These are phyloP conservation scores for Xiphophorus hellerii DNA, from an alignment of 2,113 vertebrate genomes.

Conservation along the genomic window DNA sequence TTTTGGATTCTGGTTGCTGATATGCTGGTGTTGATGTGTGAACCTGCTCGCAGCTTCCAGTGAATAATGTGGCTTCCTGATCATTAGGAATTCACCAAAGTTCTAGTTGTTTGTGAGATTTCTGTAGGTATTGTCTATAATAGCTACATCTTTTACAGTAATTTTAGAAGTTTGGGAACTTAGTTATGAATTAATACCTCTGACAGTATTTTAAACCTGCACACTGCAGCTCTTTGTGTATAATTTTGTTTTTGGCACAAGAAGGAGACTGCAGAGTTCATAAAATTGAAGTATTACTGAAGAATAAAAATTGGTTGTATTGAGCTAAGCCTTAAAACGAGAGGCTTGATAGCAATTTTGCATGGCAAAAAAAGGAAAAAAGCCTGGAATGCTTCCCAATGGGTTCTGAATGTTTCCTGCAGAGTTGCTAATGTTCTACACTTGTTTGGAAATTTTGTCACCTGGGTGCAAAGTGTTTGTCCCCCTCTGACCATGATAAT, in stretches of 20 bases:
- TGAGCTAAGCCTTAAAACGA: too few relatives aligned
- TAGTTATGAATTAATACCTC: neutral
- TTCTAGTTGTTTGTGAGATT: too few relatives aligned
- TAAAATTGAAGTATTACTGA: too few relatives aligned
- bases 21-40: neutral
- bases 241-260: too few relatives aligned
- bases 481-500: conserved; percentile 3
- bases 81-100: neutral
- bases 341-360: neutral
- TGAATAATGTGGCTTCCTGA: neutral
- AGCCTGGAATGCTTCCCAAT: neutral
- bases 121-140: neutral
- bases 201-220: neutral
- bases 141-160: neutral
- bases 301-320: too few relatives aligned
- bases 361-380: conserved; percentile 3
- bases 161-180: neutral
- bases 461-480: conserved; percentile 13
- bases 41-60: too few relatives aligned
- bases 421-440: conserved; percentile 13
- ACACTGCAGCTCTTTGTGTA: neutral
- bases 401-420: conserved; percentile 17
- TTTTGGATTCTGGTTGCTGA: neutral
- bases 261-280: too few relatives aligned
- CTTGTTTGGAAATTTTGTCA: conserved; percentile 23